These are phyloP conservation scores for Microdon myrmicae DNA, from an alignment of 2,888 invertebrate genomes.

Conservation along the genomic window DNA sequence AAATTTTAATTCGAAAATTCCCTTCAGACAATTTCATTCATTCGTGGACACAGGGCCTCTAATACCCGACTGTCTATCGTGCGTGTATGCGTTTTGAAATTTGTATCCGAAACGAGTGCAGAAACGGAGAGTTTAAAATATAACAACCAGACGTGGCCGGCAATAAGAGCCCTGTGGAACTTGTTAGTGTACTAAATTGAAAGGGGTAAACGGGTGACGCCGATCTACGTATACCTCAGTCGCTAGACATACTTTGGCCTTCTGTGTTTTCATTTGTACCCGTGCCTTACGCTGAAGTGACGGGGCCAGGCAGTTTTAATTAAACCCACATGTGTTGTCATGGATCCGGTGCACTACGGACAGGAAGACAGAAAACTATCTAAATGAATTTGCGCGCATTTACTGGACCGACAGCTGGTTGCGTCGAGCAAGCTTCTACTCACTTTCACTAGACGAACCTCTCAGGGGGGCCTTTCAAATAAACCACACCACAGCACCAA, in stretches of 20 bases:
- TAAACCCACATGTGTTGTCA: slow-evolving; percentile 43
- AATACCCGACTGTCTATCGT: slow-evolving; percentile 3
- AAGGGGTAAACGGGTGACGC: no score
- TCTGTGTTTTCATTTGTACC: slow-evolving; percentile 1
- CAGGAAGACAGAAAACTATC: slow-evolving; percentile 9
- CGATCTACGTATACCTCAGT: no score
- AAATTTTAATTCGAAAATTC: slow-evolving; percentile 36
- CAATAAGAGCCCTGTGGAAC: slow-evolving; percentile 37
- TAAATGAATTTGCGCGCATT: slow-evolving; percentile 31
- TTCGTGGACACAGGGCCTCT: slow-evolving; percentile 2
- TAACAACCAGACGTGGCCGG: slow-evolving; percentile 8
- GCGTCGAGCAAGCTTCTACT: slow-evolving; percentile 19
- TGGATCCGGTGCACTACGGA: neutral
- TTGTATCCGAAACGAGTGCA: slow-evolving; percentile 5
- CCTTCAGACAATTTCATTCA: slow-evolving; percentile 44
- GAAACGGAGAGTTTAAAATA: slow-evolving; percentile 13
- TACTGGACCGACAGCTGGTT: slow-evolving; percentile 36
- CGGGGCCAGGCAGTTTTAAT: slow-evolving; percentile 42
- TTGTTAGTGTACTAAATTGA: no score
- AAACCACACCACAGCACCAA: slow-evolving; percentile 23
- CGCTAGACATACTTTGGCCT: neutral
- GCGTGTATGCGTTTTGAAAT: slow-evolving; percentile 31
- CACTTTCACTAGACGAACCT: slow-evolving; percentile 37
- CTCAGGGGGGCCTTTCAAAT: slow-evolving; percentile 17
- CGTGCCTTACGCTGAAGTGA: no score